Evolutionary conservation across 1,140 invertebrate species (phyloP), one percentile per base, ranked within the genome.

Genomic region (Bombus fervidus): DNA sequence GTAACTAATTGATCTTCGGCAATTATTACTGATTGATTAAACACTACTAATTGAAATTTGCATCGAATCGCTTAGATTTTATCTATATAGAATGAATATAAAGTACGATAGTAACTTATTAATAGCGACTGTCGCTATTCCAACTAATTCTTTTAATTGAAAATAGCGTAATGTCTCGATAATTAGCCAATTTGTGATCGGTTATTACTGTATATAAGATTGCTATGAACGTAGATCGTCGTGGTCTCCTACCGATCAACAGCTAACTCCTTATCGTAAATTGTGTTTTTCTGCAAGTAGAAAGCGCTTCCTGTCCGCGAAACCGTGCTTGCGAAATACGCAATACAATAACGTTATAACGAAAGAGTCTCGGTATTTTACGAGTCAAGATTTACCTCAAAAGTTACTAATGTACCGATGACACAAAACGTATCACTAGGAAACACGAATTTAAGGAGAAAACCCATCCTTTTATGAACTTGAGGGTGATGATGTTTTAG

Each of bases 301-400:
- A 88, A 88, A 88, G 85, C 81, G 85, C 66, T 41, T 78, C 73
- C 80, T 74, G 59, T 59, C 39, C 47, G 62, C 85, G 41, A 53
- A 34, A 75, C 34, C 37, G 39, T 31, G 62, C 53, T 87, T 88
- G 37, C 75, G 85, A 77, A 88, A 87, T 37, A 53, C 22, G 28
- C 64, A 57, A 75, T 47, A 64, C 41, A 83, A 88, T 66, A 88
- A 87, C 82, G 59, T 69, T 15, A 39, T 25, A 64, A 43, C 37
- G 47, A 53, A 53, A 6, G 37, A 81, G 78, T 53, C 25, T 34
- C 47, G 10, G 8, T 22, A 37, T 31, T 57, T 10, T 31, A 53
- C 8, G 25, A 39, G 71, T 71, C 28, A 13, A 28, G n/a, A 4
- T 28, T 22, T 53, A 22, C 47, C 47, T 22, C 47, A 8, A 53